Evolutionary conservation across 2,797 vertebrate species (phyloP).

Genomic region (Manis crassicaudata): DNA sequence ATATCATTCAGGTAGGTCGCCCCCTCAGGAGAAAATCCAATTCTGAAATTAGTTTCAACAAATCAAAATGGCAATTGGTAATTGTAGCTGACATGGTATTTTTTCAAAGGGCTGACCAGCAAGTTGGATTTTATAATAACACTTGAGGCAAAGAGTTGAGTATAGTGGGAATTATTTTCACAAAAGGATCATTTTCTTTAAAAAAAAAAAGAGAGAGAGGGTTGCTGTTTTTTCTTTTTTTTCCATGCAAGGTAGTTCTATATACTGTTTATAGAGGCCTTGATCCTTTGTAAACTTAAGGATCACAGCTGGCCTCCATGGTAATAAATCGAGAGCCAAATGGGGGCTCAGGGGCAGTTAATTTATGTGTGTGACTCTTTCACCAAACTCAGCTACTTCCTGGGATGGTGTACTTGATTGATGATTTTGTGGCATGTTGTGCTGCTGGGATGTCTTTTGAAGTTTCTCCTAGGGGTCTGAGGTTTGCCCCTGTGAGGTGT

Average conservation of each 20-base stretch:
- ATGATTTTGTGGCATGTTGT: conserved; percentile 37
- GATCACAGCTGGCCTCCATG: conserved; percentile 33
- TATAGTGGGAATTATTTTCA: conserved; percentile 43
- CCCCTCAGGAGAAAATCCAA: neutral
- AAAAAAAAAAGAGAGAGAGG: neutral
- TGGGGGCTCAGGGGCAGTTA: conserved; percentile 53
- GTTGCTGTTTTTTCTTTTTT: neutral
- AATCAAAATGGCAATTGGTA: conserved; percentile 7
- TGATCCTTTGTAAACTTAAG: conserved; percentile 73
- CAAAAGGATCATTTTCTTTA: conserved; percentile 30
- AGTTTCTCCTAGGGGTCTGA: conserved; percentile 65
- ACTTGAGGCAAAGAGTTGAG: conserved; percentile 32
- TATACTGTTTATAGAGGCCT: conserved; percentile 68
- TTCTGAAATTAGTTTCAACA: conserved; percentile 49
- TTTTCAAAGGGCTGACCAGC: neutral
- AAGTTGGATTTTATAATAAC: conserved; percentile 49
- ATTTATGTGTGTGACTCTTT: conserved; percentile 52
- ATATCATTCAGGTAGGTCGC: neutral
- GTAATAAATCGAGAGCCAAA: conserved; percentile 60
- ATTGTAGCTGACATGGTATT: conserved; percentile 2
- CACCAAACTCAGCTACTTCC: conserved; percentile 34
- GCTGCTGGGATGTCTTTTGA: conserved; percentile 70
- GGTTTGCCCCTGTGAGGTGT: conserved; percentile 73
- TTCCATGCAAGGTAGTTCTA: conserved; percentile 24
- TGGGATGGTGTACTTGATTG: conserved; percentile 48